A percentile compares a stretch with the other conserved stretches of the same genome.
Conservation (phyloP, 2,797 vertebrate genomes). For the Hypotaenidia okinawae region DNA sequence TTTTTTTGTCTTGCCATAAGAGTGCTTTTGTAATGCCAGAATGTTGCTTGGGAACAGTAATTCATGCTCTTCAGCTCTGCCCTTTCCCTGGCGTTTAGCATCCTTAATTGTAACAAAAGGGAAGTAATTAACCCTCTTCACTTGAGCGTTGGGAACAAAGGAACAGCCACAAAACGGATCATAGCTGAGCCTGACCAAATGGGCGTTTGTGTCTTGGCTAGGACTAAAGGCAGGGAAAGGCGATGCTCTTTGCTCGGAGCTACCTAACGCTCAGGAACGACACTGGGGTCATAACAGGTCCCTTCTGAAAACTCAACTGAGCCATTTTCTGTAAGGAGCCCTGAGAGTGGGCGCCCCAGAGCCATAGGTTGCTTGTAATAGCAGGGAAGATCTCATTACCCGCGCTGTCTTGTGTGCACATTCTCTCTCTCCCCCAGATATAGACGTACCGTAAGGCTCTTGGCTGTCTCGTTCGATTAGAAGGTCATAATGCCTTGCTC, state of each 20-base stretch:
- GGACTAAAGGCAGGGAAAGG: neutral
- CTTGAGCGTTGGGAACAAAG: slow-evolving; percentile 37
- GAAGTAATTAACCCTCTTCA: slow-evolving; percentile 60
- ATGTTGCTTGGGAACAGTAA: slow-evolving; percentile 26
- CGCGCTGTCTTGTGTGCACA: neutral
- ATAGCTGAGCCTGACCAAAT: slow-evolving; percentile 4
- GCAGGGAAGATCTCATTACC: slow-evolving; percentile 56
- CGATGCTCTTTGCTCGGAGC: neutral
- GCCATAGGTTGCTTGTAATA: slow-evolving; percentile 52
- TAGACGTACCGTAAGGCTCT: neutral
- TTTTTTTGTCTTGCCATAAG: slow-evolving; percentile 3
- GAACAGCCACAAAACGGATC: slow-evolving; percentile 20
- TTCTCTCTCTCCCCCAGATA: slow-evolving; percentile 33
- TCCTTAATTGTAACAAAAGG: slow-evolving; percentile 53
- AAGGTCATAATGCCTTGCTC: slow-evolving; percentile 45
- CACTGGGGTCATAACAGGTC: neutral
- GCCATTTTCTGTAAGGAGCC: neutral
- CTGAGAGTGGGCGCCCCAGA: neutral
- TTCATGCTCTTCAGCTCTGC: slow-evolving; percentile 35
- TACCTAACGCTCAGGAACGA: neutral
- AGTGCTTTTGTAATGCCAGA: slow-evolving; percentile 11
- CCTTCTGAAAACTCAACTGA: neutral
- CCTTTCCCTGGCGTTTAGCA: slow-evolving; percentile 30
- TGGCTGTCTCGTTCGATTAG: slow-evolving; percentile 39
- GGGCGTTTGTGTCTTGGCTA: neutral